Evolutionary conservation across 2,113 vertebrate genomes (phyloP).

Genomic region (Ictidomys tridecemlineatus): DNA sequence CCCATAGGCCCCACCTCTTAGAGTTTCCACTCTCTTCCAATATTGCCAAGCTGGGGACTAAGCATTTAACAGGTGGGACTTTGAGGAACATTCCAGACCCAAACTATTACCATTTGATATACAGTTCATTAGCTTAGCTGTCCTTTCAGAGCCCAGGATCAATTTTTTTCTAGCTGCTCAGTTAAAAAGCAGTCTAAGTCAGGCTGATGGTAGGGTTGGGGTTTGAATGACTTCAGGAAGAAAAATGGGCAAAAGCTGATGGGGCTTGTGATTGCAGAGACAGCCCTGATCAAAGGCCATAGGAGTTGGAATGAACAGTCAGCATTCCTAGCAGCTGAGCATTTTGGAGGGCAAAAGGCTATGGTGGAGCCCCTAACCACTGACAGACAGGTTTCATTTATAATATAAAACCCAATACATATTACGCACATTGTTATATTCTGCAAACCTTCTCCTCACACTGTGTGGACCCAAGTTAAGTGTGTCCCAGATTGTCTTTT

Average conservation of each 20-base stretch:
- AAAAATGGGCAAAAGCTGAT: not conserved
- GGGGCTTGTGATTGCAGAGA: not conserved
- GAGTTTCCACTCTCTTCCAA: not conserved
- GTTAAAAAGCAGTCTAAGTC: not conserved
- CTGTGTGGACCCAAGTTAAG: not conserved
- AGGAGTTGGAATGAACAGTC: not conserved
- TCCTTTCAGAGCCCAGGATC: not conserved
- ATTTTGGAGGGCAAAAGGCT: not conserved
- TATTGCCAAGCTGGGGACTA: not conserved
- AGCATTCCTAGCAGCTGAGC: not conserved
- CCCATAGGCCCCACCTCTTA: not conserved
- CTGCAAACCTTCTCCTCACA: not conserved
- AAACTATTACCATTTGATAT: not conserved
- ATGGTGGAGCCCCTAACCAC: too few species aligned
- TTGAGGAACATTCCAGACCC: not conserved
- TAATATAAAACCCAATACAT: not conserved
- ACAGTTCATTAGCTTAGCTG: not conserved
- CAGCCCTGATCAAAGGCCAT: not conserved
- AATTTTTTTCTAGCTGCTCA: not conserved
- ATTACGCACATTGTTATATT: not conserved
- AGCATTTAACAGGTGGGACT: not conserved
- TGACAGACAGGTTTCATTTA: too few species aligned
- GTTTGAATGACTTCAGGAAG: not conserved
- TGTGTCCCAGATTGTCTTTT: not conserved
- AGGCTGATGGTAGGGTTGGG: not conserved